phyloP scores from a whole-genome alignment of 2,113 vertebrate genomes.

The Nyctibius bracteatus region DNA sequence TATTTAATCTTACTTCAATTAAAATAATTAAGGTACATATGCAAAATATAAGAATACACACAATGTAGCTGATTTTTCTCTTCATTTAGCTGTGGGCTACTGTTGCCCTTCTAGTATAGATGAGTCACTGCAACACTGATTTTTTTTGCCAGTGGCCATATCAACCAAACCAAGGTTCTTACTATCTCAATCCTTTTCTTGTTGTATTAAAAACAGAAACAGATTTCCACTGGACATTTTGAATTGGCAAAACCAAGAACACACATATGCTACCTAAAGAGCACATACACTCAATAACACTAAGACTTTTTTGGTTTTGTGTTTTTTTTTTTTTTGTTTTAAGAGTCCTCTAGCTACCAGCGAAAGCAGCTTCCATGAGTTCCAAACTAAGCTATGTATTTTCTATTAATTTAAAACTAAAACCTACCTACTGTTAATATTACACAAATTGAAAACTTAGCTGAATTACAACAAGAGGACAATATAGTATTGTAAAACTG shows the following conservation, averaged over 20 bases:
- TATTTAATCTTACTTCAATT: background rate
- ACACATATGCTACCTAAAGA: background rate
- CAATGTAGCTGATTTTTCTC: slow-evolving; percentile 43
- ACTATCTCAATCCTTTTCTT: slow-evolving; percentile 71
- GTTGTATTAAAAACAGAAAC: slow-evolving; percentile 53
- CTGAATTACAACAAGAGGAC: background rate
- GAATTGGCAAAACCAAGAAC: background rate
- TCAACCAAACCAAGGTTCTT: slow-evolving; percentile 72
- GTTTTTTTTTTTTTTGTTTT: background rate
- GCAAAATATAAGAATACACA: background rate
- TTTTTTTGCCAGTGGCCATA: slow-evolving; percentile 69
- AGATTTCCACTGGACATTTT: background rate
- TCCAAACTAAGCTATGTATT: background rate
- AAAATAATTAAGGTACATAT: background rate
- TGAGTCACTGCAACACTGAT: slow-evolving; percentile 74
- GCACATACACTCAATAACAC: background rate
- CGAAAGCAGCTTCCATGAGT: background rate
- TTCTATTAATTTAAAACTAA: background rate
- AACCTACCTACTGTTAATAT: background rate
- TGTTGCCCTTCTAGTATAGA: slow-evolving; percentile 73
- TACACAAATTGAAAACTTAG: background rate
- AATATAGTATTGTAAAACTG: background rate
- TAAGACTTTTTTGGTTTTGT: background rate
- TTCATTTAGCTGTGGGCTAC: slow-evolving; percentile 69
- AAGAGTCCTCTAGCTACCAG: background rate